These are phyloP conservation scores for Petrocephalus microphthalmus DNA, from an alignment of 2,113 vertebrate species.

Conservation along the genomic window DNA sequence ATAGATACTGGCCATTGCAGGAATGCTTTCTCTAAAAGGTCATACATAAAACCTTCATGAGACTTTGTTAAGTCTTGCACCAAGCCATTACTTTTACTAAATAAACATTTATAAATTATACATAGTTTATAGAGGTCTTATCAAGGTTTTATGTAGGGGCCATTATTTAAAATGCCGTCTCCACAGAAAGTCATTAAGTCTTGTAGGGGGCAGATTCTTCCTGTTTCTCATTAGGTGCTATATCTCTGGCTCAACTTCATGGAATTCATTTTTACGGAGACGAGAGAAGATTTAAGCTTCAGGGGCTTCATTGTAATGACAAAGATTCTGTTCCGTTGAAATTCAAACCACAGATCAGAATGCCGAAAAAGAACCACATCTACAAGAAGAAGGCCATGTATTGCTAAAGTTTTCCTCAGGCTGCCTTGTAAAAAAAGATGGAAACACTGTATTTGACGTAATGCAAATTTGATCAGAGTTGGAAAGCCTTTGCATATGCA, in stretches of 20 bases:
- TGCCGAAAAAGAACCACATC: neutral
- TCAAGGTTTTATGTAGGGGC: neutral
- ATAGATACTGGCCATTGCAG: neutral
- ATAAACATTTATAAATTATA: slow-evolving; percentile 4
- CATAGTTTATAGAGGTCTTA: slow-evolving; percentile 1
- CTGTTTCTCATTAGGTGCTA: neutral
- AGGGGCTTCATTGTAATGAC: slow-evolving; percentile 4
- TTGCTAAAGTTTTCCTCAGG: neutral
- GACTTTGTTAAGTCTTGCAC: neutral
- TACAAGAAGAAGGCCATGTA: neutral
- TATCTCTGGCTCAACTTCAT: neutral
- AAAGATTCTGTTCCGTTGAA: neutral
- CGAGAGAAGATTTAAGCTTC: neutral
- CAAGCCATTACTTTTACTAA: neutral
- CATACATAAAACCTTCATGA: neutral
- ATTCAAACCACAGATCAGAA: neutral
- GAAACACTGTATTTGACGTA: neutral
- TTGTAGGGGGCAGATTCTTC: neutral
- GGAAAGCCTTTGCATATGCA: neutral
- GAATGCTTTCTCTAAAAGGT: neutral
- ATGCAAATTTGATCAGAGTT: neutral
- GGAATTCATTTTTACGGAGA: neutral
- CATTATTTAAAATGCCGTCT: neutral
- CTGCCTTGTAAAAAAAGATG: neutral
- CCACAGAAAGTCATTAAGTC: neutral